Evolutionary conservation across 2,888 invertebrate genomes (phyloP).

Genomic region (Brachylomia viminalis): DNA sequence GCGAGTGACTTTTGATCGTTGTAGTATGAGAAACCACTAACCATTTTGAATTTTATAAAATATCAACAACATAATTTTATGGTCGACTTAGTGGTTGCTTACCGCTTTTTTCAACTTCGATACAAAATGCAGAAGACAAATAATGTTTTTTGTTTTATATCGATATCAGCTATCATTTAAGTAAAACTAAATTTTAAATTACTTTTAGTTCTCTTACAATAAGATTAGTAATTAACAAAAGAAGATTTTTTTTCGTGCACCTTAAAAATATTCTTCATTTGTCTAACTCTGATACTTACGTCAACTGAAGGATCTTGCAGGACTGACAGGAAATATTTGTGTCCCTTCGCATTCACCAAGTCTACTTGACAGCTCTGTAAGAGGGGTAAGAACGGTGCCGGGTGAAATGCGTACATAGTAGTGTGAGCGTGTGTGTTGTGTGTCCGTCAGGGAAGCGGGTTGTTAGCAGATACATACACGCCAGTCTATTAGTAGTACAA

Average conservation of each 20-base stretch:
- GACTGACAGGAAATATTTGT: slow-evolving; percentile 98
- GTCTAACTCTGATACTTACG: slow-evolving; percentile 88
- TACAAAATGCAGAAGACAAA: neutral
- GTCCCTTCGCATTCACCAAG: slow-evolving; percentile 97
- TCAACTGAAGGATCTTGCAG: slow-evolving; percentile 96
- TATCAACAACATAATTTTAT: neutral
- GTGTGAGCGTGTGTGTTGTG: neutral
- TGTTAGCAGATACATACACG: neutral
- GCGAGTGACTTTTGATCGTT: neutral
- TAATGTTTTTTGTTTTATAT: neutral
- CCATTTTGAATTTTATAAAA: neutral
- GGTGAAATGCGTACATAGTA: neutral
- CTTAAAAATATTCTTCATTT: neutral
- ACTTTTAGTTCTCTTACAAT: neutral
- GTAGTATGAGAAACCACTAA: too few relatives aligned
- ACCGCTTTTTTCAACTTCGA: neutral
- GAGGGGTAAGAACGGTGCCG: neutral
- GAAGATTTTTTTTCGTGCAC: neutral
- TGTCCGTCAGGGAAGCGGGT: too few relatives aligned
- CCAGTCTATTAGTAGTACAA: neutral
- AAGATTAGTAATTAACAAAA: neutral
- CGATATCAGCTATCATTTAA: neutral
- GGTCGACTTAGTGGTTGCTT: neutral
- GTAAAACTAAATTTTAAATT: neutral
- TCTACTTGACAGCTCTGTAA: slow-evolving; percentile 97